Evolutionary conservation across 2,113 vertebrate genomes (phyloP).

Genomic region (Strix uralensis): DNA sequence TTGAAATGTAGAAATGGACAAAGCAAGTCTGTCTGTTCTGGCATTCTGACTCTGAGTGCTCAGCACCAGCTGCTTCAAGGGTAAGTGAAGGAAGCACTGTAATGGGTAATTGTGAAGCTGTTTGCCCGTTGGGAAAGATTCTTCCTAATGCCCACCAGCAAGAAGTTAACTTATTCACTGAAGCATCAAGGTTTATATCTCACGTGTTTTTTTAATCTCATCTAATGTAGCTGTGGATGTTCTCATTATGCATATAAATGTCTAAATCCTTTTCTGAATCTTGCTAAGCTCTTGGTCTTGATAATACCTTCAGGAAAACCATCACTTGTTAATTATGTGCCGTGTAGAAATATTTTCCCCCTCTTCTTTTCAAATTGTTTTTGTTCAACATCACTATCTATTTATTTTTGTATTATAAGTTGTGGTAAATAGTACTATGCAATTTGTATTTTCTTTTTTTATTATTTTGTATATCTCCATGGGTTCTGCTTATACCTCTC

Average conservation of each 20-base stretch:
- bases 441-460: not conserved
- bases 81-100: not conserved
- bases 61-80: not conserved
- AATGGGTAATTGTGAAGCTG: not conserved
- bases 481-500: not conserved
- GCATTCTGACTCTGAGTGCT: not conserved
- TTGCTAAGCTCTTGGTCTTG: not conserved
- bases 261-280: slow-evolving; percentile 7
- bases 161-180: not conserved
- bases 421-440: not conserved
- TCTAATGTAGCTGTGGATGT: not conserved
- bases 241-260: not conserved
- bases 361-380: not conserved
- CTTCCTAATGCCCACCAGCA: not conserved
- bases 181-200: not conserved
- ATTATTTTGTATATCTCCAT: not conserved
- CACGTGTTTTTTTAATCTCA: not conserved
- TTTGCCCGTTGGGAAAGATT: not conserved
- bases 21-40: not conserved
- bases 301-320: not conserved
- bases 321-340: not conserved
- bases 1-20: not conserved
- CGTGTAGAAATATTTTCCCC: not conserved
- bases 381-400: not conserved
- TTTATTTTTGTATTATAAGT: not conserved